phyloP scores from a whole-genome alignment of 2,888 invertebrate genomes.

The Conops quadrifasciatus region DNA sequence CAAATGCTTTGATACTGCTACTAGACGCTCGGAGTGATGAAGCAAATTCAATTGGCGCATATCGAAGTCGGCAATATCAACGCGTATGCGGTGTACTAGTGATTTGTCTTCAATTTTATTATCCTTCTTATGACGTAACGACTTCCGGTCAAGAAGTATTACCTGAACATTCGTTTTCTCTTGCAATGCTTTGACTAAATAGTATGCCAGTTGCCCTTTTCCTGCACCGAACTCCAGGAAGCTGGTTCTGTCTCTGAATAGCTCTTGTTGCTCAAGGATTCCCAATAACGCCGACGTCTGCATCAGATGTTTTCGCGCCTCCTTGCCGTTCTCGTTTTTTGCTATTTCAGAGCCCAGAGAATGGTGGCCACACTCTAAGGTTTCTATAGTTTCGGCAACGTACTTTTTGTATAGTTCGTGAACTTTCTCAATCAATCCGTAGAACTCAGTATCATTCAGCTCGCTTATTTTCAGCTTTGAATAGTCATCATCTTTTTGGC shows the following conservation, averaged over 20 bases:
- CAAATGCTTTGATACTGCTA: slow-evolving; percentile 87
- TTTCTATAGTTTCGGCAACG: slow-evolving; percentile 61
- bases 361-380: slow-evolving; percentile 64
- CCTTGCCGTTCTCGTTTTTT: slow-evolving; percentile 70
- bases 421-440: slow-evolving; percentile 64
- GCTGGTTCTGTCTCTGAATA: slow-evolving; percentile 73
- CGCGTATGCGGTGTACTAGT: slow-evolving; percentile 73
- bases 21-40: slow-evolving; percentile 67
- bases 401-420: slow-evolving; percentile 62
- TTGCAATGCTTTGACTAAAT: slow-evolving; percentile 72
- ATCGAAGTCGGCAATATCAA: slow-evolving; percentile 82
- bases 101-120: slow-evolving; percentile 68
- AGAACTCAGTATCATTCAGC: slow-evolving; percentile 61
- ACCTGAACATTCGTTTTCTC: slow-evolving; percentile 68
- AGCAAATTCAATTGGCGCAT: slow-evolving; percentile 68
- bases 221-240: slow-evolving; percentile 91
- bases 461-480: slow-evolving; percentile 60
- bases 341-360: slow-evolving; percentile 67
- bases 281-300: slow-evolving; percentile 83
- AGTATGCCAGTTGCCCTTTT: slow-evolving; percentile 85
- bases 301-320: slow-evolving; percentile 76
- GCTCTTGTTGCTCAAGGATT: slow-evolving; percentile 70
- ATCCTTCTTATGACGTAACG: slow-evolving; percentile 83
- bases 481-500: slow-evolving; percentile 30
- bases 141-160: slow-evolving; percentile 80